These are phyloP conservation scores for Cassiopea xamachana DNA, from an alignment of 30 jellyfish, hydroid and myxozoan genomes.

Conservation along the genomic window DNA sequence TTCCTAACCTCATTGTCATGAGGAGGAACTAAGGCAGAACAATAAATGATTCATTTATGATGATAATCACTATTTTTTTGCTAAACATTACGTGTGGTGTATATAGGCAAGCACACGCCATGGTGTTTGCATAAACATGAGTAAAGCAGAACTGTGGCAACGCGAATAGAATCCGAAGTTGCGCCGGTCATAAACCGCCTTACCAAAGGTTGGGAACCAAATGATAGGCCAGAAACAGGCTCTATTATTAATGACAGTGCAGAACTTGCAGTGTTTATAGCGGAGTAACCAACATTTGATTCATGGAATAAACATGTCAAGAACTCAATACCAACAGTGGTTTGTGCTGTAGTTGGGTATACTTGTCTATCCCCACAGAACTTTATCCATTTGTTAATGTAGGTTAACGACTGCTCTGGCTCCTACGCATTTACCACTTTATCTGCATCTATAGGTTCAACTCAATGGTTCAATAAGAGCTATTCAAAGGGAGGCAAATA, in stretches of 20 bases:
- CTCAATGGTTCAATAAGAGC: too few relatives aligned
- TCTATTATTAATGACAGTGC: slow-evolving; percentile 43
- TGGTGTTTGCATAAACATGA: too few relatives aligned
- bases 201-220: slow-evolving; percentile 47
- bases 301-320: slow-evolving; percentile 12
- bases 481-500: too few relatives aligned
- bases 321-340: slow-evolving; percentile 19
- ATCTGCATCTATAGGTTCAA: too few relatives aligned
- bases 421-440: too few relatives aligned
- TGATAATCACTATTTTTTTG: too few relatives aligned
- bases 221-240: slow-evolving; percentile 14
- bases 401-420: not conserved
- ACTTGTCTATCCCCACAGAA: slow-evolving; percentile 6
- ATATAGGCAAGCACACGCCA: too few relatives aligned
- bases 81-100: too few relatives aligned
- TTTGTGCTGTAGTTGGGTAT: slow-evolving; percentile 23
- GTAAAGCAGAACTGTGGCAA: slow-evolving; percentile 19
- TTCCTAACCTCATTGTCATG: too few relatives aligned
- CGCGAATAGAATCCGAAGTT: slow-evolving; percentile 14
- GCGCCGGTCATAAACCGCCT: slow-evolving; percentile 37
- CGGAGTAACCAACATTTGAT: slow-evolving; percentile 6
- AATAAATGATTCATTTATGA: too few relatives aligned
- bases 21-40: too few relatives aligned
- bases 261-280: slow-evolving; percentile 46
- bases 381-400: slow-evolving; percentile 26